Evolutionary conservation across 2,888 invertebrate genomes (phyloP), one percentile per base, ranked within the genome.

Genomic region (Ypsolopha scabrella): DNA sequence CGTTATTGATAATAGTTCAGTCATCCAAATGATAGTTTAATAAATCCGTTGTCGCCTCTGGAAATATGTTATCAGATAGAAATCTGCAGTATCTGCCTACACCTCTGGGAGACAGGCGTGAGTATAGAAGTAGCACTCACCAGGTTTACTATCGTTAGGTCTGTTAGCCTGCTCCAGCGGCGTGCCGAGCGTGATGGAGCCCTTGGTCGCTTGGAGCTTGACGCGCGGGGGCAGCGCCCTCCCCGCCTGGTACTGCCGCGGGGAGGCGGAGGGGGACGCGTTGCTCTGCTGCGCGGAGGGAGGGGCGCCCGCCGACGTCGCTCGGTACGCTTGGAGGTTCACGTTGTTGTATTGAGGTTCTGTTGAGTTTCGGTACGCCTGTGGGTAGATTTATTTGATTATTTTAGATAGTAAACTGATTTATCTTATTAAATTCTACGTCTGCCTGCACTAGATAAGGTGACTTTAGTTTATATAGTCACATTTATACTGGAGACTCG

Each of bases 151-250:
- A 34, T 45, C 43, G 3, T 43, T 45, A 57, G 74, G 68, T 1
- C 75, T 62, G 71, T 79, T 6, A 75, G 71, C 0, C 72, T 79
- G 35, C 41, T 89, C 88, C 10, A 89, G 83, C 0, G 89, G 88
- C 45, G 83, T 83, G 11, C 97, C 97, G 51, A 95, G 92, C 0
- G 97, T 97, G 48, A 98, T 97, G 1, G 96, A 96, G 6, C 94
- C 93, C 62, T 81, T 85, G 73, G 87, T 79, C 11, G 74, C 58
- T 52, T 72, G 58, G 52, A 75, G 64, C 56, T 87, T 73, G 55
- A 79, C 14, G 33, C 14, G 61, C 1, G 67, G 38, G 0, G 69
- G 55, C 4, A 0, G 82, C 75, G 7, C 65, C 57, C 6, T 74
- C 72, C 8, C 75, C 24, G 24, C 24, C 24, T 24, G 24, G 24